phyloP scores from a whole-genome alignment of 1,140 invertebrate genomes.

The Mamestra configurata region DNA sequence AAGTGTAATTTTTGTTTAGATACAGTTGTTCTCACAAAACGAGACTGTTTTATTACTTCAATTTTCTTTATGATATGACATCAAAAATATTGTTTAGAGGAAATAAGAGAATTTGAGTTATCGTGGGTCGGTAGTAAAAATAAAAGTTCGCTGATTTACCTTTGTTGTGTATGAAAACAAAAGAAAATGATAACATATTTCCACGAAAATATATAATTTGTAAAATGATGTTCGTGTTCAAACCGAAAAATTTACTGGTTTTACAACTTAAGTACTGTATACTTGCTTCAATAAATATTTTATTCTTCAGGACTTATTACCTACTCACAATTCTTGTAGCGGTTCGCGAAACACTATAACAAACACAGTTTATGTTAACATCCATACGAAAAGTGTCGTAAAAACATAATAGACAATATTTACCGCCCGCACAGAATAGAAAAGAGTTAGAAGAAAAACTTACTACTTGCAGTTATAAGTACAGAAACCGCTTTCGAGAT shows the following conservation, averaged over 20 bases:
- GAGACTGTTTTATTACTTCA: conserved; percentile 9
- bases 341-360: not conserved
- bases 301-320: too few relatives aligned
- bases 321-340: not conserved
- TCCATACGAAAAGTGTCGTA: not conserved
- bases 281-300: too few relatives aligned
- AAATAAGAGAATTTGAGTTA: conserved; percentile 26
- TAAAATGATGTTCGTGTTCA: not conserved
- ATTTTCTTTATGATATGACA: conserved; percentile 27
- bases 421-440: not conserved
- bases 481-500: conserved; percentile 67
- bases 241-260: too few relatives aligned
- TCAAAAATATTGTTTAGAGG: conserved; percentile 9
- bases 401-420: conserved; percentile 14
- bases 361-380: conserved; percentile 2
- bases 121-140: not conserved
- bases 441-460: conserved; percentile 32
- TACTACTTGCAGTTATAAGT: conserved; percentile 38
- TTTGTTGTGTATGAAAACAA: not conserved
- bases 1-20: not conserved
- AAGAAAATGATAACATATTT: not conserved
- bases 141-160: not conserved
- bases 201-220: not conserved
- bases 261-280: too few relatives aligned
- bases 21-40: not conserved